Conservation (phyloP, 2,888 invertebrate species). For the Netelia melanura region DNA sequence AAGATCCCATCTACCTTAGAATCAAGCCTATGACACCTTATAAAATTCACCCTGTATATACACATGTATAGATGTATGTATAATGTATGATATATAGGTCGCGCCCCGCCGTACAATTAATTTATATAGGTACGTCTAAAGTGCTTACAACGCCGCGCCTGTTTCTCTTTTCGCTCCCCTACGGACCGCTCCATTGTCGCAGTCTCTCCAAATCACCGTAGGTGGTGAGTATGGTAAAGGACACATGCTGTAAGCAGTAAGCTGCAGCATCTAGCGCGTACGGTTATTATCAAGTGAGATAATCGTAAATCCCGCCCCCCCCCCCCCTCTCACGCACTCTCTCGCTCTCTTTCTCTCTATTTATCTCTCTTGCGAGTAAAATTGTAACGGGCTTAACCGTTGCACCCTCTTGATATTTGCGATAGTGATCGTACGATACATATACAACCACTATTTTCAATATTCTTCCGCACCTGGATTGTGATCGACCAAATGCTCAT, state of each 20-base stretch:
- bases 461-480: slow-evolving; percentile 12
- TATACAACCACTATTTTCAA: neutral
- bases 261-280: slow-evolving; percentile 61
- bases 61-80: neutral
- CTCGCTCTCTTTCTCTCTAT: slow-evolving; percentile 16
- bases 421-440: slow-evolving; percentile 28
- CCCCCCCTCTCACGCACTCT: slow-evolving; percentile 40
- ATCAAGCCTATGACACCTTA: too few species aligned
- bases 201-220: slow-evolving; percentile 62
- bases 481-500: neutral
- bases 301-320: slow-evolving; percentile 55
- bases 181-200: slow-evolving; percentile 54
- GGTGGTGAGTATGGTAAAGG: slow-evolving; percentile 65
- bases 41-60: too few species aligned
- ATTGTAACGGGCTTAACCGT: slow-evolving; percentile 43
- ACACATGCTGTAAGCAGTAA: slow-evolving; percentile 46
- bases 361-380: slow-evolving; percentile 36
- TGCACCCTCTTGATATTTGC: slow-evolving; percentile 35
- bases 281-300: slow-evolving; percentile 66
- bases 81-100: slow-evolving; percentile 28
- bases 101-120: slow-evolving; percentile 81
- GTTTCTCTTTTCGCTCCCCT: slow-evolving; percentile 67
- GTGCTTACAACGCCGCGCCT: slow-evolving; percentile 74
- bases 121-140: slow-evolving; percentile 82
- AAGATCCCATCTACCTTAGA: too few species aligned